phyloP scores from a whole-genome alignment of 2,113 vertebrate genomes.

The Apistogramma diplotaenia region DNA sequence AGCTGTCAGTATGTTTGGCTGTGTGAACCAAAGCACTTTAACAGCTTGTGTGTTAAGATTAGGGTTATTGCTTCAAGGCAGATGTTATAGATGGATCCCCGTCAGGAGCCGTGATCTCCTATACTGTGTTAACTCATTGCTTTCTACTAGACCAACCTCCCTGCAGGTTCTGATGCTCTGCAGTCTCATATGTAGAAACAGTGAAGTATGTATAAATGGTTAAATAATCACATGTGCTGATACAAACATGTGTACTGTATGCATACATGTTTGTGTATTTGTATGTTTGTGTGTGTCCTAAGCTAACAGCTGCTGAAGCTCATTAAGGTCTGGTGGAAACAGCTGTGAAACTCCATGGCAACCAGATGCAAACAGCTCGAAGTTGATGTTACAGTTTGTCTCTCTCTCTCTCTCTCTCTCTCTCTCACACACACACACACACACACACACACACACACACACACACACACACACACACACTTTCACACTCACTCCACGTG shows the following conservation, averaged over 20 bases:
- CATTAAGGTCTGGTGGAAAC: slow-evolving; percentile 56
- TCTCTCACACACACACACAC: neutral
- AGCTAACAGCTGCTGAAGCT: slow-evolving; percentile 60
- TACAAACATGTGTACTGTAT: neutral
- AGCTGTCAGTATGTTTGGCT: neutral
- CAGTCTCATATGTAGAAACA: neutral
- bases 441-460: neutral
- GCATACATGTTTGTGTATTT: neutral
- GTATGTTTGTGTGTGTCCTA: slow-evolving; percentile 8
- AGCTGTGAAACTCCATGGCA: slow-evolving; percentile 68
- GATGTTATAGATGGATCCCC: neutral
- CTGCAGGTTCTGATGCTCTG: neutral
- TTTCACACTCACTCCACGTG: neutral
- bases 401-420: neutral
- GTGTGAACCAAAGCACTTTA: neutral
- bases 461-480: neutral
- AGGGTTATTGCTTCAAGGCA: slow-evolving; percentile 6
- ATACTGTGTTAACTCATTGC: neutral
- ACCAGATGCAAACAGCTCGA: slow-evolving; percentile 61
- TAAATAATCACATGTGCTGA: neutral
- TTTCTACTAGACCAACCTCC: neutral
- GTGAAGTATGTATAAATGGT: neutral
- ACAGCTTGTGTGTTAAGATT: neutral
- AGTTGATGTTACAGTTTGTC: slow-evolving; percentile 30
- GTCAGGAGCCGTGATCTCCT: neutral